Evolutionary conservation across 1,140 invertebrate genomes (phyloP).

Genomic region (Himalopsyche phryganea): DNA sequence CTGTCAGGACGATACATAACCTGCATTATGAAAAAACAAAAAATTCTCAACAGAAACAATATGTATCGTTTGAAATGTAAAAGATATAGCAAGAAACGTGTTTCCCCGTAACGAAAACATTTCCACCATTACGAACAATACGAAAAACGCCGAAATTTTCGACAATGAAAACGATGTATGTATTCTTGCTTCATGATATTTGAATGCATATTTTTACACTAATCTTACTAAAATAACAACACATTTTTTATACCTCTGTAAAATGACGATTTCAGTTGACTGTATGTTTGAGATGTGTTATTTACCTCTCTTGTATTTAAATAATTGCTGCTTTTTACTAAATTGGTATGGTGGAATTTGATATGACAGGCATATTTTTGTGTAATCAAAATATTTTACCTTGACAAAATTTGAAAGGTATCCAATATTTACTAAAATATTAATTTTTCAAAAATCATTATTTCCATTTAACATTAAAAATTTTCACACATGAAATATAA

Average conservation of each 20-base stretch:
- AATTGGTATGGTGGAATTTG: no score
- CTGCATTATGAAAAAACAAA: conserved; percentile 20
- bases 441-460: no score
- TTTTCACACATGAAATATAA: no score
- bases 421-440: no score
- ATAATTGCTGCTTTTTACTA: neutral
- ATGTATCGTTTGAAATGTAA: conserved; percentile 7
- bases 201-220: no score
- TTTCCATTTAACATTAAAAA: no score
- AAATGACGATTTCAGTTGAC: conserved; percentile 7
- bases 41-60: conserved; percentile 17
- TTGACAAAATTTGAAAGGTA: no score
- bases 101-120: conserved; percentile 11
- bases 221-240: conserved; percentile 3
- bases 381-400: no score
- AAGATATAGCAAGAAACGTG: conserved; percentile 10
- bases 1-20: conserved; percentile 24
- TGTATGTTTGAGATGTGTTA: neutral
- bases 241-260: conserved; percentile 10
- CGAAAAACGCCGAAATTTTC: conserved; percentile 15
- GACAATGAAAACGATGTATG: conserved; percentile 20
- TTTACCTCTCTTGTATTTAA: neutral
- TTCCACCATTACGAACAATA: conserved; percentile 24
- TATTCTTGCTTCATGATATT: neutral
- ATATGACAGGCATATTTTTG: no score